These are phyloP conservation scores for Aselliscus stoliczkanus DNA, from an alignment of 2,797 vertebrate species.

Conservation along the genomic window DNA sequence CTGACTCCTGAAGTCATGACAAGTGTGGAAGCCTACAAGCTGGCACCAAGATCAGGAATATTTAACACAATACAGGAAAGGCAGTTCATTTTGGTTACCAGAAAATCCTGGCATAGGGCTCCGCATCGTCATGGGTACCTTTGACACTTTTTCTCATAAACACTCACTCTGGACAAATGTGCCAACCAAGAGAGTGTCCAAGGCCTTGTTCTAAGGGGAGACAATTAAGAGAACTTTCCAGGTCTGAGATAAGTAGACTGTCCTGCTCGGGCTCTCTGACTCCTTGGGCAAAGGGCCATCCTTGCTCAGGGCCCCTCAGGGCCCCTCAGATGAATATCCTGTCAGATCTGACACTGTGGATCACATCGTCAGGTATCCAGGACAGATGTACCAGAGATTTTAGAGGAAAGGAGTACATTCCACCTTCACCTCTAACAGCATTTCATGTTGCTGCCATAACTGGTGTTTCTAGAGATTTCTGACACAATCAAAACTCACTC, in stretches of 20 bases:
- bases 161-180: not conserved
- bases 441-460: rapidly evolving
- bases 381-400: not conserved
- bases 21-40: rapidly evolving
- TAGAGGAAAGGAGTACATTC: rapidly evolving
- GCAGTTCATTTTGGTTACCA: not conserved
- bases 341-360: rapidly evolving
- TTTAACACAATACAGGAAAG: not conserved
- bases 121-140: rapidly evolving
- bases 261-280: rapidly evolving
- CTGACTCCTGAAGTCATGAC: rapidly evolving
- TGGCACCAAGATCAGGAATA: rapidly evolving
- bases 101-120: not conserved
- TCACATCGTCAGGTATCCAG: not conserved
- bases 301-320: rapidly evolving
- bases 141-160: rapidly evolving
- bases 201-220: not conserved
- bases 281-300: too few species aligned
- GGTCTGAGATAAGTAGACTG: not conserved
- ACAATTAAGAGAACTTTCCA: rapidly evolving
- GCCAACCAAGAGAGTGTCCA: not conserved
- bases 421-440: rapidly evolving
- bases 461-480: not conserved
- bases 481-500: rapidly evolving
- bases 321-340: too few species aligned